These are phyloP conservation scores for Escarpia spicata DNA, from an alignment of 2,888 invertebrate genomes.

Conservation along the genomic window DNA sequence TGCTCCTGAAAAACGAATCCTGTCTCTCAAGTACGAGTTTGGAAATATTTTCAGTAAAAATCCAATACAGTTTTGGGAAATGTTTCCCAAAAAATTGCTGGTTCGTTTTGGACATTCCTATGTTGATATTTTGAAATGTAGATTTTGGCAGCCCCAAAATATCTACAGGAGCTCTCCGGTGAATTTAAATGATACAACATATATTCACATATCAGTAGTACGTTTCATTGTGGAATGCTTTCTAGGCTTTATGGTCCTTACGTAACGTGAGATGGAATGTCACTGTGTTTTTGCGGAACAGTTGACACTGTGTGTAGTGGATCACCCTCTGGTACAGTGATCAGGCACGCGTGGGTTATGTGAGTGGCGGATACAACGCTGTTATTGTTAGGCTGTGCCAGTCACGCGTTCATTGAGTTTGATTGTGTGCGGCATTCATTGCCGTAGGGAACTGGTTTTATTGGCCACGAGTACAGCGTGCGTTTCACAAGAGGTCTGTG, in stretches of 20 bases:
- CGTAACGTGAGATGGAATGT: background rate
- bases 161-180: background rate
- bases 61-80: background rate
- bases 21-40: background rate
- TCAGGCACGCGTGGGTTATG: no score
- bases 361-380: background rate
- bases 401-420: background rate
- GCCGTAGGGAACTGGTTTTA: background rate
- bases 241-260: background rate
- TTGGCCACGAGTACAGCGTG: background rate
- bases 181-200: background rate
- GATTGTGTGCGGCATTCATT: background rate
- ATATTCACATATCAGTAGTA: background rate
- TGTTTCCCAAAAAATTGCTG: background rate
- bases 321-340: background rate
- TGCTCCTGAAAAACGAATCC: background rate
- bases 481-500: background rate
- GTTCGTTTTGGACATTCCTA: background rate
- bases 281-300: background rate
- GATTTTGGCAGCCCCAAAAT: background rate
- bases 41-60: background rate
- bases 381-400: slow-evolving; percentile 1
- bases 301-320: background rate
- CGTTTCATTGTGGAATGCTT: background rate
- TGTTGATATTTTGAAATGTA: background rate